Evolutionary conservation across 2,113 vertebrate genomes (phyloP).

Genomic region (Burhinus bistriatus): DNA sequence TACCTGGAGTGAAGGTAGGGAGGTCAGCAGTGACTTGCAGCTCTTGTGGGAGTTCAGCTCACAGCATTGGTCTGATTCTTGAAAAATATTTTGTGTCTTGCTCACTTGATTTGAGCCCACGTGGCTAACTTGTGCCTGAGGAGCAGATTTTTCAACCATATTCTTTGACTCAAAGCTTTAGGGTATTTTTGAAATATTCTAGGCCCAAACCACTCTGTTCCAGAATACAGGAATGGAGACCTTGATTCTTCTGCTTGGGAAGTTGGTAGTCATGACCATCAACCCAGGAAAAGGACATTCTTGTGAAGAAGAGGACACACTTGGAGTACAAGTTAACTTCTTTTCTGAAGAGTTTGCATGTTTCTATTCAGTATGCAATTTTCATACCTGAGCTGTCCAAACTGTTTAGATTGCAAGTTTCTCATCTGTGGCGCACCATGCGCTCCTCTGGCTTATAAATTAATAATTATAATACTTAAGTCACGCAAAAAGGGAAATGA

Average conservation of each 20-base stretch:
- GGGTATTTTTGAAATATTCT: background rate
- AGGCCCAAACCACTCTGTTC: background rate
- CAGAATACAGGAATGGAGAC: background rate
- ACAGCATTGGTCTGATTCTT: background rate
- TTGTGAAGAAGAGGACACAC: background rate
- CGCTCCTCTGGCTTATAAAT: background rate
- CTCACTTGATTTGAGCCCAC: background rate
- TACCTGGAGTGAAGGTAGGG: background rate
- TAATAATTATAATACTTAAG: background rate
- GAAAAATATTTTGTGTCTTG: background rate
- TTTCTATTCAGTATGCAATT: background rate
- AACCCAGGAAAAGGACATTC: background rate
- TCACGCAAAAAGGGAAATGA: background rate
- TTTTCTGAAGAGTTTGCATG: background rate
- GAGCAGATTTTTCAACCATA: background rate
- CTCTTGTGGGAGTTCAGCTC: background rate
- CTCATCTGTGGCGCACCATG: background rate
- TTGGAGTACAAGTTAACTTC: background rate
- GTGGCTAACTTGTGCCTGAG: background rate
- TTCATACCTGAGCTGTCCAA: background rate
- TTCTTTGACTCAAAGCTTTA: background rate
- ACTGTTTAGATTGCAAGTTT: background rate
- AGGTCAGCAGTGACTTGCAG: background rate
- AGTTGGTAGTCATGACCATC: background rate
- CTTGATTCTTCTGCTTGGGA: background rate